These are phyloP conservation scores for Scrobipalpa atriplicella DNA, from an alignment of 2,888 invertebrate species.

Conservation along the genomic window DNA sequence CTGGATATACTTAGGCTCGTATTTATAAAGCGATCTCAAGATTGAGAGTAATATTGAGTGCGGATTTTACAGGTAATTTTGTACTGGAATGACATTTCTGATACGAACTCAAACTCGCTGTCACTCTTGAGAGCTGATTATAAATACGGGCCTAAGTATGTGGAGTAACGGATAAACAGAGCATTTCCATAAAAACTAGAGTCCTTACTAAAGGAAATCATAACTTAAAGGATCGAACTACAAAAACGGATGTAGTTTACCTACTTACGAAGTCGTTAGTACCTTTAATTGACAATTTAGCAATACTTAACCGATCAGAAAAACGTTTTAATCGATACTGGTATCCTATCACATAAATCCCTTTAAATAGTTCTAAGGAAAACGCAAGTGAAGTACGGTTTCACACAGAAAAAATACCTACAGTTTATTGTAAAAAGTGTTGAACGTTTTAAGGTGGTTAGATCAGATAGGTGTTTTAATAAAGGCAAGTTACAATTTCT, in stretches of 20 bases:
- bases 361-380: slow-evolving; percentile 13
- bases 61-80: too few relatives aligned
- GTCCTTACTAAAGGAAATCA: background rate
- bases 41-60: too few relatives aligned
- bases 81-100: too few relatives aligned
- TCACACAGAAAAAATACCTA: background rate
- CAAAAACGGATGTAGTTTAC: background rate
- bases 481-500: too few relatives aligned
- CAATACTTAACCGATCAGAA: slow-evolving; percentile 16
- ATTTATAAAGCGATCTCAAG: too few relatives aligned
- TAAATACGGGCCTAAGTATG: too few relatives aligned
- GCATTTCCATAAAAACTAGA: background rate
- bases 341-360: slow-evolving; percentile 21
- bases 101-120: too few relatives aligned
- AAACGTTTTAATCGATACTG: slow-evolving; percentile 6
- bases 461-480: too few relatives aligned
- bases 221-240: background rate
- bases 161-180: too few relatives aligned
- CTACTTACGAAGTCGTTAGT: background rate
- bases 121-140: too few relatives aligned
- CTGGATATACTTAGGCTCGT: too few relatives aligned
- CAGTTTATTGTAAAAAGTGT: background rate
- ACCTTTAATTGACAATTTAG: background rate
- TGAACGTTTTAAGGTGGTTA: too few relatives aligned
- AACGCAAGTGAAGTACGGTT: slow-evolving; percentile 10